Conservation (phyloP, 2,797 vertebrate genomes). For the Tadarida brasiliensis region DNA sequence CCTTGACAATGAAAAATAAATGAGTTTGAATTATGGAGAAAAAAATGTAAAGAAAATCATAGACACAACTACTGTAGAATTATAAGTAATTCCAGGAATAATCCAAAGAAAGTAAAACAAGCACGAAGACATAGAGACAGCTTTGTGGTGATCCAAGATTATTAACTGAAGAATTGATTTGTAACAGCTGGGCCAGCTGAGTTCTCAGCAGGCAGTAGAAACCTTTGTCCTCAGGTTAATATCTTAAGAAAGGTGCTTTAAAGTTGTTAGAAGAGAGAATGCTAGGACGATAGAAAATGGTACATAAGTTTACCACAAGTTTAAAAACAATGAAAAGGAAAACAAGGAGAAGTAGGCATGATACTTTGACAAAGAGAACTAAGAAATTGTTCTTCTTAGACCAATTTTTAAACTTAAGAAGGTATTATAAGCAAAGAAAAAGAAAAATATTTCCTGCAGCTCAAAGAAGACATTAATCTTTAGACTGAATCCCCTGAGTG, state of each 20-base stretch:
- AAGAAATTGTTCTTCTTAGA: not conserved
- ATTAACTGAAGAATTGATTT: slow-evolving; percentile 22
- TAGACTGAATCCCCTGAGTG: not conserved
- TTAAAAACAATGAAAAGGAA: not conserved
- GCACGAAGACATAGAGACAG: not conserved
- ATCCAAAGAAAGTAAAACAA: not conserved
- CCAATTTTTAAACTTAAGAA: not conserved
- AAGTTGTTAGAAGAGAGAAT: not conserved
- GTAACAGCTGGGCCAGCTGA: not conserved
- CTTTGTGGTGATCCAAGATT: not conserved
- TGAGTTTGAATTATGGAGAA: not conserved
- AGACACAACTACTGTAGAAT: not conserved
- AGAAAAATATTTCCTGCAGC: not conserved
- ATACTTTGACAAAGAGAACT: not conserved
- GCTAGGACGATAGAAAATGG: not conserved
- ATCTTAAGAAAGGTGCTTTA: not conserved
- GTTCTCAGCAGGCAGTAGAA: not conserved
- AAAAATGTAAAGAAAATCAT: not conserved
- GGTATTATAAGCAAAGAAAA: not conserved
- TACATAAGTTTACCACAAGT: not conserved
- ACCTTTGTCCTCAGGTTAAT: not conserved
- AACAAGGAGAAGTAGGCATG: not conserved
- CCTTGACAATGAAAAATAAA: not conserved
- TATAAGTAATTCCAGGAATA: not conserved
- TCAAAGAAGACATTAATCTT: not conserved